Evolutionary conservation across 2,888 invertebrate genomes (phyloP), one percentile per base, ranked within the genome.

Genomic region (Catocala sponsa): DNA sequence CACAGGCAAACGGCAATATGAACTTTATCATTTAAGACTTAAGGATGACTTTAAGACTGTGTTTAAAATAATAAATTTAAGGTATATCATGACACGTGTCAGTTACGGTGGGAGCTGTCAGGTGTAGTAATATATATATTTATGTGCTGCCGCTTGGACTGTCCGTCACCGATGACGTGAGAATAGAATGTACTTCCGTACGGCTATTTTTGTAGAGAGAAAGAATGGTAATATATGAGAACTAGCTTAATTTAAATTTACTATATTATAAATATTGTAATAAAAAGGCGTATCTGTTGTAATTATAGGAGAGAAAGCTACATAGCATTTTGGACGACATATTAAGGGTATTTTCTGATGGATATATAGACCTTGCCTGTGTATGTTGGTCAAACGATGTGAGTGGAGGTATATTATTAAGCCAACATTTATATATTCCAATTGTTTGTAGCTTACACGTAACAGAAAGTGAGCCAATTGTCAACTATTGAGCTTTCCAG

Each of bases 111-210:
- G 89, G 87, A 90, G 91, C 91, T 89, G 91, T 91, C 92, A 88
- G 70, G 84, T 88, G 86, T 88, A 88, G 90, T 89, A 87, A 90
- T 88, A 87, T 89, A 88, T 90, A 87, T 92, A 91, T 92, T 89
- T 87, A 87, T 86, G 85, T 87, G 83, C 79, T 82, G 79, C 81
- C 78, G 75, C 61, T 33, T 55, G 52, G 13, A 64, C 71, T 81
- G 79, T 73, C 82, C 78, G 82, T 82, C 83, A 82, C 74, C 77
- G 85, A 76, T 83, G 90, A 89, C 89, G 85, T 90, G 91, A 84
- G 87, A 89, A 87, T 61, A 60, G 63, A 49, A 53, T 63, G 69
- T 65, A 74, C 70, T 65, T 68, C 70, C 64, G 59, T 9, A 55
- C 35, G 2, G 6, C 35, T 38, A 38, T 9, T 38, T 38, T 6